Evolutionary conservation across 2,888 invertebrate species (phyloP).

Genomic region (Pyrgus malvae): DNA sequence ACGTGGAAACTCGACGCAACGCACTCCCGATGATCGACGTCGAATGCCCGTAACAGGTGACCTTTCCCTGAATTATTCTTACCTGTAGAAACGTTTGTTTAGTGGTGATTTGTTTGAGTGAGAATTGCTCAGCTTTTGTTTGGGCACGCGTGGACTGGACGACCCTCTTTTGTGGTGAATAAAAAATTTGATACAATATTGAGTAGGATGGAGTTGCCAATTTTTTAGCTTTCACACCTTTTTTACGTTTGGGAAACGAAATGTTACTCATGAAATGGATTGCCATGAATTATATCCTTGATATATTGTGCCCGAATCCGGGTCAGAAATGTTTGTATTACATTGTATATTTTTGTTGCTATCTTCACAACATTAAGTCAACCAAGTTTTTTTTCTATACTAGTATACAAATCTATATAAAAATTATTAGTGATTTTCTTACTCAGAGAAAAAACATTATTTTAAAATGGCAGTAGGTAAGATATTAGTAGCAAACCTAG

Average conservation of each 20-base stretch:
- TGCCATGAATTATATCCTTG: too few species aligned
- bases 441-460: too few species aligned
- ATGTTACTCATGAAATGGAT: background rate
- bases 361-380: too few species aligned
- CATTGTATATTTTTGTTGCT: too few species aligned
- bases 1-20: slow-evolving; percentile 70
- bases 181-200: slow-evolving; percentile 41
- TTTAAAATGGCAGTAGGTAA: too few species aligned
- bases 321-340: too few species aligned
- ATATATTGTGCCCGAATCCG: too few species aligned
- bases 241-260: slow-evolving; percentile 4
- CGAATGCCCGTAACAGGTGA: slow-evolving; percentile 79
- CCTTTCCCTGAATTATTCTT: slow-evolving; percentile 79
- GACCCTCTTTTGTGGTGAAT: slow-evolving; percentile 51
- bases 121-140: slow-evolving; percentile 63
- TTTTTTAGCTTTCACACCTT: slow-evolving; percentile 9
- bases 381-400: too few species aligned
- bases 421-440: too few species aligned
- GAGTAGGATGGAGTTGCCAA: slow-evolving; percentile 10
- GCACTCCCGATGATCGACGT: slow-evolving; percentile 80
- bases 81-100: slow-evolving; percentile 78
- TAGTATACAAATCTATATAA: too few species aligned
- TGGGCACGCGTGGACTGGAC: slow-evolving; percentile 44
- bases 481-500: too few species aligned
- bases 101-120: slow-evolving; percentile 76